These are phyloP conservation scores for Meganola albula DNA, from an alignment of 2,888 invertebrate genomes.

Conservation along the genomic window DNA sequence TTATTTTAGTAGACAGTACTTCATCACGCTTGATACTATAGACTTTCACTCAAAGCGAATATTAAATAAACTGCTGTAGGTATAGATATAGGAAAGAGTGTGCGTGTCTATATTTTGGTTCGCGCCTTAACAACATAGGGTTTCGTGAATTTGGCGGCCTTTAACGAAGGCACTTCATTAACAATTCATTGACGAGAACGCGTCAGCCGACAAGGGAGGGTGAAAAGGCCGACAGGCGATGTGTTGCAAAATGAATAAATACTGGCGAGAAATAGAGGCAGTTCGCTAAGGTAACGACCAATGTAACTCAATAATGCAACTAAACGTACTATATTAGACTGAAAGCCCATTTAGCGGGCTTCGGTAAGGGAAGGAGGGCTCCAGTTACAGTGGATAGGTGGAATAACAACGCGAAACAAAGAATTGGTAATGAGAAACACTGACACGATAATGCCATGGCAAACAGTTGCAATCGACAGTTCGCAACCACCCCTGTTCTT, in stretches of 20 bases:
- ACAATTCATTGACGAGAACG: slow-evolving; percentile 65
- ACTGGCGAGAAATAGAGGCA: slow-evolving; percentile 74
- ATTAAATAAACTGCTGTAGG: slow-evolving; percentile 34
- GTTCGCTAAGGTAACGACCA: slow-evolving; percentile 64
- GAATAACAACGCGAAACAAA: slow-evolving; percentile 52
- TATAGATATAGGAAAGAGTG: slow-evolving; percentile 33
- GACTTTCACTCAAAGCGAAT: slow-evolving; percentile 33
- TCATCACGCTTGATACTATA: slow-evolving; percentile 27
- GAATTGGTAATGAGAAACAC: slow-evolving; percentile 54
- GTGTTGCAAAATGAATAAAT: slow-evolving; percentile 77
- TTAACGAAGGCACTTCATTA: slow-evolving; percentile 66
- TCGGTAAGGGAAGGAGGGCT: slow-evolving; percentile 25
- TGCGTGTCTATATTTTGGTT: slow-evolving; percentile 64
- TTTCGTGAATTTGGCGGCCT: slow-evolving; percentile 69
- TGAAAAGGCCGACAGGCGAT: slow-evolving; percentile 67
- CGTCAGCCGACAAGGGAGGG: slow-evolving; percentile 57
- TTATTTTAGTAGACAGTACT: slow-evolving; percentile 30
- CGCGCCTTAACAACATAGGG: slow-evolving; percentile 52
- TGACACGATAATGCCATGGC: slow-evolving; percentile 70
- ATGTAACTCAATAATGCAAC: slow-evolving; percentile 64
- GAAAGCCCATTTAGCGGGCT: slow-evolving; percentile 18
- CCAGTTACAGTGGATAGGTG: slow-evolving; percentile 35
- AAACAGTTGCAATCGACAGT: slow-evolving; percentile 68
- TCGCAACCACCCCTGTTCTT: slow-evolving; percentile 52
- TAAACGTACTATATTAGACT: slow-evolving; percentile 29